Evolutionary conservation across 2,113 vertebrate species (phyloP).

Genomic region (Cairina moschata): DNA sequence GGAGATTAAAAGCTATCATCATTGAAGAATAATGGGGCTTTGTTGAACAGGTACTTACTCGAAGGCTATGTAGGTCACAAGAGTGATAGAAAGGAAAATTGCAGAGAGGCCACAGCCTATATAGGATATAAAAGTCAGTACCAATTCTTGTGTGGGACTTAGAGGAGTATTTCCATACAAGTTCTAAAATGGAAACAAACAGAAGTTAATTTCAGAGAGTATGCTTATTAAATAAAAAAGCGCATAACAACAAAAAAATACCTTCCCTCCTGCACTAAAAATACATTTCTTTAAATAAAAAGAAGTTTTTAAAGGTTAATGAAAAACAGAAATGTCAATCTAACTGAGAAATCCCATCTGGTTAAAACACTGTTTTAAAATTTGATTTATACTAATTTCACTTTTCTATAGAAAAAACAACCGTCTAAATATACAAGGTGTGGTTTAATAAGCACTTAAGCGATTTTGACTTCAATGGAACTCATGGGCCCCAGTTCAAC

Average conservation of each 20-base stretch:
- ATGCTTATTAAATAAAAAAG: background rate
- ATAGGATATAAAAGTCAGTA: constrained; percentile 92
- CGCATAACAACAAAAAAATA: background rate
- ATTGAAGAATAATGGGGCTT: background rate
- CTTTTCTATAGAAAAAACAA: background rate
- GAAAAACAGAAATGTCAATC: background rate
- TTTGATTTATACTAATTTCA: background rate
- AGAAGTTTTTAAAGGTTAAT: background rate
- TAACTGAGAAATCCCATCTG: background rate
- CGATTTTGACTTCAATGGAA: background rate
- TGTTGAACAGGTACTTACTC: constrained; percentile 82
- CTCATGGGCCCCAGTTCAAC: background rate
- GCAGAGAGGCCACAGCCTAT: constrained; percentile 94
- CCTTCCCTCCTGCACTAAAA: no score
- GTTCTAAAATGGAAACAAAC: constrained; percentile 78
- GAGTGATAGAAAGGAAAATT: constrained; percentile 90
- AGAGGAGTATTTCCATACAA: constrained; percentile 76
- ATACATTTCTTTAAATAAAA: no score
- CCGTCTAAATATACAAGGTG: background rate
- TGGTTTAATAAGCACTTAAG: background rate
- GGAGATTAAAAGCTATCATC: background rate
- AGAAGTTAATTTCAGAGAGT: background rate
- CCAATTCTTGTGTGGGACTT: constrained; percentile 73
- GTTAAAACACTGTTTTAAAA: background rate
- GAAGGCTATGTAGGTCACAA: constrained; percentile 92